Conservation (phyloP, 2,797 vertebrate species). For the Linurgus olivaceus region DNA sequence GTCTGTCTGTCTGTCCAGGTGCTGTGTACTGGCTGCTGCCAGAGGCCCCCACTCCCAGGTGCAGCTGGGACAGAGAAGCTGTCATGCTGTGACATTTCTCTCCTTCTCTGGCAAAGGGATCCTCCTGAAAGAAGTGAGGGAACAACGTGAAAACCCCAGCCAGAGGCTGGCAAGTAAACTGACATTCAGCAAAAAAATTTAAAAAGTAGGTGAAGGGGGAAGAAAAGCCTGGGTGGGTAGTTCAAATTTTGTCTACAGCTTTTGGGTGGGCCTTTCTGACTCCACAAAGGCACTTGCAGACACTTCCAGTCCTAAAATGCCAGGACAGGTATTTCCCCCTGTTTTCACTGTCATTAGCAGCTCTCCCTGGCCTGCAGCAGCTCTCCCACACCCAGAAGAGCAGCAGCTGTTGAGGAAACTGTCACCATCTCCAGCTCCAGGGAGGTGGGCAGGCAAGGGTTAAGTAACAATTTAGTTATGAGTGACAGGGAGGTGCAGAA, state of each 20-base stretch:
- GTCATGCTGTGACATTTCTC: neutral
- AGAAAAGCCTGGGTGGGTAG: neutral
- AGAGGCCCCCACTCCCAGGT: rapidly evolving
- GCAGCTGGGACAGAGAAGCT: neutral
- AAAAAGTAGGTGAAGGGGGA: neutral
- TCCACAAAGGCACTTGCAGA: neutral
- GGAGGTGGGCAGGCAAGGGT: neutral
- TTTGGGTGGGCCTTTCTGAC: neutral
- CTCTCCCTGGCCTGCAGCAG: neutral
- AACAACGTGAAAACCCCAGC: constrained; percentile 1
- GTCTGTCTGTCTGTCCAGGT: neutral
- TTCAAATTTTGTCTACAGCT: neutral
- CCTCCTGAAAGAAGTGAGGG: neutral
- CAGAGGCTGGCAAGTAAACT: neutral
- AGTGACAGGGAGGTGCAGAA: neutral
- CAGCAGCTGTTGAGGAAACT: rapidly evolving
- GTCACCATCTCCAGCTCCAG: neutral
- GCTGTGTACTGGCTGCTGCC: rapidly evolving
- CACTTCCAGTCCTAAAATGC: neutral
- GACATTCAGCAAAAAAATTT: neutral
- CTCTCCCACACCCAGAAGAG: neutral
- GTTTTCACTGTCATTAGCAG: neutral
- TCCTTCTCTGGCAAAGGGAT: neutral
- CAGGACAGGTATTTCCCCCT: neutral
- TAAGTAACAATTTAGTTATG: neutral